Conservation (phyloP, 2,113 vertebrate species). For the Romanogobio albipinnatus region DNA sequence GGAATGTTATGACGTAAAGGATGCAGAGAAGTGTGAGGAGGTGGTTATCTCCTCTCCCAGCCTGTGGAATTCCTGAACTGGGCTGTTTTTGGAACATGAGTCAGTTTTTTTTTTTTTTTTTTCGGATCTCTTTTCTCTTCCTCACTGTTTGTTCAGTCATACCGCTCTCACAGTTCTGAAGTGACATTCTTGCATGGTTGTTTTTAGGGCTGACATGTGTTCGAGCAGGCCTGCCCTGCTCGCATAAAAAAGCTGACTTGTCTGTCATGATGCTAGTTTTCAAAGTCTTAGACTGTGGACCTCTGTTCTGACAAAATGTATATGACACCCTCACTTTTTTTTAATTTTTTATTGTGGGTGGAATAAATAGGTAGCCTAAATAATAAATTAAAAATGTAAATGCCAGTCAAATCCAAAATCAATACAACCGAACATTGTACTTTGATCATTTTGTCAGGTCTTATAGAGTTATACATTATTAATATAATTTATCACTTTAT, state of each 20-base stretch:
- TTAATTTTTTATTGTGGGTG: neutral
- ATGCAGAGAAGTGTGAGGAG: conserved; percentile 44
- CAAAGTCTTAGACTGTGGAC: neutral
- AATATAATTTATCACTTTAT: neutral
- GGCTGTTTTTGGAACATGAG: conserved; percentile 74
- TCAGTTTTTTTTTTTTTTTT: conserved; percentile 49
- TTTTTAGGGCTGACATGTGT: conserved; percentile 32
- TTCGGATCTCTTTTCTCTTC: neutral
- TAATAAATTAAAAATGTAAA: neutral
- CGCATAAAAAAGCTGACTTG: neutral
- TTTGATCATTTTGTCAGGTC: neutral
- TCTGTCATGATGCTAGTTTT: neutral
- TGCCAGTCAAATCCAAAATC: neutral
- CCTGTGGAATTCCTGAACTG: conserved; percentile 70
- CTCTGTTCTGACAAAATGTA: neutral
- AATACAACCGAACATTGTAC: neutral
- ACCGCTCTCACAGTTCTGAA: conserved; percentile 26
- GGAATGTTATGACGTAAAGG: conserved; percentile 39
- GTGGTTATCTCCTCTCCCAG: conserved; percentile 73
- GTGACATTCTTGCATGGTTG: conserved; percentile 20
- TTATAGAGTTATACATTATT: neutral
- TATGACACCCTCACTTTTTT: neutral
- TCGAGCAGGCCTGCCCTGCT: neutral
- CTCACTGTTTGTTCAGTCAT: conserved; percentile 37
- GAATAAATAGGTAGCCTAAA: neutral